Evolutionary conservation across 2,888 invertebrate genomes (phyloP), one percentile per base, ranked within the genome.

Genomic region (Ormyrus nitidulus): DNA sequence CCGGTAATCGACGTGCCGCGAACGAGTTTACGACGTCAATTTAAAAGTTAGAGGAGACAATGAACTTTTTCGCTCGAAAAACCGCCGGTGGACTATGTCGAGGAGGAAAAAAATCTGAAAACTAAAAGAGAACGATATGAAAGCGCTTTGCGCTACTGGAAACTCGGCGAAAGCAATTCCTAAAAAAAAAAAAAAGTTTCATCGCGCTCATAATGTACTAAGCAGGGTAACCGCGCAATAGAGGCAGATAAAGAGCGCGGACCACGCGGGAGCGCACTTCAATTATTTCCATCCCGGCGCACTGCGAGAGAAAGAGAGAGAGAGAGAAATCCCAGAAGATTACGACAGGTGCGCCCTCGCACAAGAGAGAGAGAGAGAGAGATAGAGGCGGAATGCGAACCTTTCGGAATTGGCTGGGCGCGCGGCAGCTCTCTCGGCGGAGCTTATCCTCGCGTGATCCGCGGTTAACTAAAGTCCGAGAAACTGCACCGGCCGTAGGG

Each of bases 231-330:
- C 48, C 64, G 56, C 44, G 56, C 19, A 58, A 19, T 58, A 46
- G 46, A 53, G 53, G 53, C 53, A 19, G 19, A 74, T 64, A 62
- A 66, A 69, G 59, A 69, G 72, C 6, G 11, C 13, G 58, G 34
- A 34, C 66, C 7, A 80, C 78, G 79, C 74, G 82, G 34, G 51
- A n/a, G 10, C 44, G 19, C n/a, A 65, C 56, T 74, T 65, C 65
- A 65, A 66, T 65, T 66, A 74, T 74, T 65, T 66, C 64, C 73
- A 56, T 65, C 56, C 56, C 65, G 56, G 19, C 9, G 54, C 46
- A 13, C 59, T 9, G 54, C 6, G 46, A 62, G 11, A 34, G 61
- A 51, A 51, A 59, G 44, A 53, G 61, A 62, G 61, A 44, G 48
- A 72, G 62, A 72, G 61, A 59, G 64, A 46, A 46, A 53, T 53